Percentiles rank a stretch among this genome's conserved stretches.
These are phyloP conservation scores for Tragelaphus buxtoni DNA, from an alignment of 2,113 vertebrate genomes.

Conservation along the genomic window DNA sequence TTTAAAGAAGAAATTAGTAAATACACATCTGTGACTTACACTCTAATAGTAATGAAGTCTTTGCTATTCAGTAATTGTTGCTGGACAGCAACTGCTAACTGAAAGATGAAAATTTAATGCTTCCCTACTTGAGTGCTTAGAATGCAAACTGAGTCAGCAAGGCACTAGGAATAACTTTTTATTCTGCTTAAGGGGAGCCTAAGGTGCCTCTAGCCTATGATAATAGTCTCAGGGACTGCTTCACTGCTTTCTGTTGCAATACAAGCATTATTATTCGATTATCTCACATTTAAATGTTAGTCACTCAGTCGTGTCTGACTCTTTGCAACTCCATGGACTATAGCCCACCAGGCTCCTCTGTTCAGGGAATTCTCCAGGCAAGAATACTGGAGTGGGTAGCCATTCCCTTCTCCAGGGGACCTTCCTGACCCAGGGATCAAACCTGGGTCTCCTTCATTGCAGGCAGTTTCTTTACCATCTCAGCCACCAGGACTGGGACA, in stretches of 20 bases:
- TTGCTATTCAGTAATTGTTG: neutral
- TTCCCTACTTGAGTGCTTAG: neutral
- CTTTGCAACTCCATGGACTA: neutral
- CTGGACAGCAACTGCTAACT: neutral
- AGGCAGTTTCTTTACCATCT: neutral
- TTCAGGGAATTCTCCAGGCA: neutral
- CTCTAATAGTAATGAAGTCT: neutral
- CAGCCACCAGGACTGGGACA: neutral
- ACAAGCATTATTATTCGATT: neutral
- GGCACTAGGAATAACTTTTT: neutral
- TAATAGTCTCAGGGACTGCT: neutral
- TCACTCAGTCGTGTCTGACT: rapidly evolving
- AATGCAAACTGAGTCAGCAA: neutral
- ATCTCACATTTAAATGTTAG: neutral
- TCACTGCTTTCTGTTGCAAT: neutral
- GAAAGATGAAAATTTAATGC: neutral
- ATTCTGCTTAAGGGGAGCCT: neutral
- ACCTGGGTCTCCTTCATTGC: neutral
- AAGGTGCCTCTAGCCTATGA: neutral
- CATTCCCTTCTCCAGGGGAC: neutral
- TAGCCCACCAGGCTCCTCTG: neutral
- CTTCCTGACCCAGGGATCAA: neutral
- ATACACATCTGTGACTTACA: neutral
- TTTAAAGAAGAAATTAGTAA: neutral
- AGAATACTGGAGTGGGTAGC: neutral